phyloP scores from a whole-genome alignment of 2,797 vertebrate genomes.

The Chiroxiphia lanceolata region DNA sequence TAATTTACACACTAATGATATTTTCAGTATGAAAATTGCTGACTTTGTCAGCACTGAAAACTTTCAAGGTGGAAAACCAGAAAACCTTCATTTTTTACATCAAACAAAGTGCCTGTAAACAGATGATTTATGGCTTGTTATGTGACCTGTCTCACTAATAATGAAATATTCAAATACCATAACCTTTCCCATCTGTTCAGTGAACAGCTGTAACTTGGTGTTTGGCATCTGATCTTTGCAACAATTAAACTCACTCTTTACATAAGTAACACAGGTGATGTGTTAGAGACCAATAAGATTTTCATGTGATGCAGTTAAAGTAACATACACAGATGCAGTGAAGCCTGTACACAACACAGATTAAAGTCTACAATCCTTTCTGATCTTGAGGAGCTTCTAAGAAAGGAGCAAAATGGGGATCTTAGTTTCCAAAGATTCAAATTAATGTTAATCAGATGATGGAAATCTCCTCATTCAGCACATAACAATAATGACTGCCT shows the following conservation, averaged over 20 bases:
- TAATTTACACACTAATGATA: neutral
- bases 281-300: neutral
- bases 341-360: neutral
- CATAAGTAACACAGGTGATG: neutral
- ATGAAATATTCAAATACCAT: constrained; percentile 45
- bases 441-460: neutral
- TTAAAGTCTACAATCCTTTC: neutral
- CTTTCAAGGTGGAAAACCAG: neutral
- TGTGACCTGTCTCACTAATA: constrained; percentile 45
- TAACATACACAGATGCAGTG: neutral
- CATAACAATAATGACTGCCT: neutral
- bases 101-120: constrained; percentile 32
- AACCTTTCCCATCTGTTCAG: constrained; percentile 66
- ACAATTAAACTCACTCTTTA: constrained; percentile 12
- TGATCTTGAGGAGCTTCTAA: neutral
- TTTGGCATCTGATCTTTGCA: constrained; percentile 56
- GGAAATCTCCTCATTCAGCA: neutral
- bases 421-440: neutral
- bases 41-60: constrained; percentile 7
- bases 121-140: constrained; percentile 47
- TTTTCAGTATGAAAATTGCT: constrained; percentile 5
- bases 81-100: neutral
- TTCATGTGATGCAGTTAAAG: neutral
- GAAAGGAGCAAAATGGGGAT: neutral
- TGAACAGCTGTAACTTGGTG: constrained; percentile 31